Base-by-base conservation (phyloP, 2,797 vertebrate species). In the Pempheris klunzingeri region DNA sequence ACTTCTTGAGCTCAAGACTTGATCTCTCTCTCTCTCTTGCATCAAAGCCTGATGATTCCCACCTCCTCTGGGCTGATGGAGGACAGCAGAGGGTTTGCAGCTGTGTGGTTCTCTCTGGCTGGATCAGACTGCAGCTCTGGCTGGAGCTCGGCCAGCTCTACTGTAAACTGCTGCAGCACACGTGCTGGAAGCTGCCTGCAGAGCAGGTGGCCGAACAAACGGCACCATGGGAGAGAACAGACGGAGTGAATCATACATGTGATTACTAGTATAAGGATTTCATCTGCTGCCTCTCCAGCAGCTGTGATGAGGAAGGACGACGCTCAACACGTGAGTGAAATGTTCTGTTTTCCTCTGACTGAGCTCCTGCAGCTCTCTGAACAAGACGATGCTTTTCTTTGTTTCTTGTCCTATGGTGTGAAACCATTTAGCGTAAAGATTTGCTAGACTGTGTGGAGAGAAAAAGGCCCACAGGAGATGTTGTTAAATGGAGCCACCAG, bases 71-170 rank as follows among this genome's bases (percentile, higher is more conserved):
- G 39, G 15, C 39, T 24, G 30, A 43, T 18, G 1, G 4, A 43
- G 9, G 47, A 44, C 18, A 41, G 4, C 59, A 47, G 43, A 39
- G 14, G 11, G 46, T 44, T n/a, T 32, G 44, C n/a, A 18, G 44
- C 14, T 60, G 49, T 41, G 39, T 78, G 30, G 59, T 30, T 64
- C 43, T 71, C 26, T 54, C 22, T 72, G 70, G 64, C 50, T 52
- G 18, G 47, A 54, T 46, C 38, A 58, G 67, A 86, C 79, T 74
- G 78, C 78, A 78, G 78, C 22, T 81, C 3, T 36, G 38, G 49
- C 50, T 64, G 77, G 74, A 70, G 1, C 17, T 11, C 28, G 7
- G 65, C 70, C 77, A 83, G 74, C 49, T 14, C 5, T 39, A 46
- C 43, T 36, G 53, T 47, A 32, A 62, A 62, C 77, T 79, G 81